Evolutionary conservation across 2,113 vertebrate species (phyloP), one percentile per base, ranked within the genome.

Genomic region (Capreolus pygargus): DNA sequence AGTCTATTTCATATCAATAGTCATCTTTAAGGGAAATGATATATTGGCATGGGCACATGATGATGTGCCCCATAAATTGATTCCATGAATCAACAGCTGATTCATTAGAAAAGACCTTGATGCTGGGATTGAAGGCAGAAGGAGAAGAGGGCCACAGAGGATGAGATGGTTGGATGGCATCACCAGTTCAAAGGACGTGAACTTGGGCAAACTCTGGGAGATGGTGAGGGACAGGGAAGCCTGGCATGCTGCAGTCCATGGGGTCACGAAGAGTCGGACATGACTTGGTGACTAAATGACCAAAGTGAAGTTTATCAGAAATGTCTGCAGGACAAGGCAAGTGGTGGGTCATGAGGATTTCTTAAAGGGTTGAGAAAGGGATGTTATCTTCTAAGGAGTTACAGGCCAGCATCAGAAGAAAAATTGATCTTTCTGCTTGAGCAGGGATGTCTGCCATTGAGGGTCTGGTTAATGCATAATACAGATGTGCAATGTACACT

Each of bases 261-360:
- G 21, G n/a, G 39, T 13, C 67, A 12, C 0, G 2, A 74, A 39
- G 67, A 74, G 67, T 39, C 0, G 0, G 36, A 39, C n/a, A 74
- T 39, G 36, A 74, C 67, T 74, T 74, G 67, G 36, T 74, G 36
- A 39, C 21, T 39, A 39, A 74, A 74, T 6, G 10, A 74, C 19
- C 5, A 74, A 74, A 74, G 67, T 39, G n/a, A 55, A 9, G 4
- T 25, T 36, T 36, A 27, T 5, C 4, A n/a, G 36, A 83, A 23
- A 55, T 9, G 21, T 83, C 21, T 83, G 21, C n/a, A 83, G 2
- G n/a, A 55, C 33, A 83, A 36, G 21, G 81, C 23, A n/a, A 39
- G 13, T 39, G 52, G 52, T 27, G 52, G 81, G 21, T 55, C 81
- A 55, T 10, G 27, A 57, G 55, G 55, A 57, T 57, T 57, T 57